A percentile compares a stretch with the other conserved stretches of the same genome.
These are phyloP conservation scores for Clivina fossor DNA, from an alignment of 2,888 invertebrate genomes.

Conservation along the genomic window DNA sequence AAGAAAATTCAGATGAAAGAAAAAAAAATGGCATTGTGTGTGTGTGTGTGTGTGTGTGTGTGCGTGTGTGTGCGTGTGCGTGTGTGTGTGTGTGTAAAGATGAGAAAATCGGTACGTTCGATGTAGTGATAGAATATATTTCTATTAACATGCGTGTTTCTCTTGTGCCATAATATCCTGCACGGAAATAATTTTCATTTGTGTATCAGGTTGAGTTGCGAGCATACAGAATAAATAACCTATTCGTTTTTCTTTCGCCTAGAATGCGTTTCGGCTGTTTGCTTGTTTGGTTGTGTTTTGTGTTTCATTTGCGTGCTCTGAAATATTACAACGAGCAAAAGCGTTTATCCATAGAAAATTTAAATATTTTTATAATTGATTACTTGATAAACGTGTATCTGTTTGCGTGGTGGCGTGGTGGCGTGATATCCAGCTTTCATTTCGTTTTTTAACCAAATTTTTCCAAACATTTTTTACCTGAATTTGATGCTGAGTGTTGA, in stretches of 20 bases:
- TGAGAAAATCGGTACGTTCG: too few relatives aligned
- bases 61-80: too few relatives aligned
- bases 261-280: constrained; percentile 5
- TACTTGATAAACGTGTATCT: constrained; percentile 28
- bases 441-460: constrained; percentile 16
- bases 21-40: too few relatives aligned
- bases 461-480: constrained; percentile 10
- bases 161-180: constrained; percentile 25
- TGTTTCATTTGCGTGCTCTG: constrained; percentile 25
- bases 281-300: too few relatives aligned
- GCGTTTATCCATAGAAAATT: constrained; percentile 25
- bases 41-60: too few relatives aligned
- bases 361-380: constrained; percentile 30
- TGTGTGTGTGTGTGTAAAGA: too few relatives aligned
- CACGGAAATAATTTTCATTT: constrained; percentile 30
- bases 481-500: constrained; percentile 12
- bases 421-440: too few relatives aligned
- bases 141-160: constrained; percentile 27
- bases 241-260: constrained; percentile 17
- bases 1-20: too few relatives aligned
- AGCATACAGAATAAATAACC: constrained; percentile 26
- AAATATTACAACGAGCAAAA: constrained; percentile 22
- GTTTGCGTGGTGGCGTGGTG: constrained; percentile 15
- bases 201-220: constrained; percentile 12
- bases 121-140: too few relatives aligned